phyloP scores from a whole-genome alignment of 2,888 invertebrate species.

The Epirrita christyi region DNA sequence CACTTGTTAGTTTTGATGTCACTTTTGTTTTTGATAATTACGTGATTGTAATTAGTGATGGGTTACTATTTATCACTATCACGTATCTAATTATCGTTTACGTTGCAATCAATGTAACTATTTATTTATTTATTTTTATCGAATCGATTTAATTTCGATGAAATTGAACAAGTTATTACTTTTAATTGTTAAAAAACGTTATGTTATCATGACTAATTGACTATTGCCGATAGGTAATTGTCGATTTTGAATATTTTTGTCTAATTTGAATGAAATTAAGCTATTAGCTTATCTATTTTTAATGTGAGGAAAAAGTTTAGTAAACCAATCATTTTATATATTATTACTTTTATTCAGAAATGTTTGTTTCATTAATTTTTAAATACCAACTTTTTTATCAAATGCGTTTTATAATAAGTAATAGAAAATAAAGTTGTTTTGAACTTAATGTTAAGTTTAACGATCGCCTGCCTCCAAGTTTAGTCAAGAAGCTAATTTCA shows the following conservation, averaged over 20 bases:
- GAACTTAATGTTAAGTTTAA: constrained; percentile 6
- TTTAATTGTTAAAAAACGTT: neutral
- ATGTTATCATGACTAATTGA: neutral
- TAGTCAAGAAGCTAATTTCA: constrained; percentile 30
- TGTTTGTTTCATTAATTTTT: too few species aligned
- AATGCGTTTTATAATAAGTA: neutral
- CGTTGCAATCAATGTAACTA: too few species aligned
- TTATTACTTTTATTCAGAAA: neutral
- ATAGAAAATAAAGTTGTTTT: constrained; percentile 5
- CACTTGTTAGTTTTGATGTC: too few species aligned
- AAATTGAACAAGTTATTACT: neutral
- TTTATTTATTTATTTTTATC: too few species aligned
- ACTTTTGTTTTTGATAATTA: too few species aligned
- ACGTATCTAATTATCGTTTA: too few species aligned
- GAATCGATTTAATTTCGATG: constrained; percentile 2
- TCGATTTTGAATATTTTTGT: neutral
- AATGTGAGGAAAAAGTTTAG: neutral
- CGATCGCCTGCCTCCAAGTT: constrained; percentile 12
- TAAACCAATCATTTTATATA: too few species aligned
- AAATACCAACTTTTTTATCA: neutral
- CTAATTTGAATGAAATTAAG: too few species aligned
- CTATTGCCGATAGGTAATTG: too few species aligned
- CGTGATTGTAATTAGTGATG: too few species aligned
- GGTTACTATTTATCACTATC: too few species aligned
- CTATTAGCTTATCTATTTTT: neutral